Base-by-base conservation (phyloP, 2,113 vertebrate species). In the Anser brachyrhynchus region DNA sequence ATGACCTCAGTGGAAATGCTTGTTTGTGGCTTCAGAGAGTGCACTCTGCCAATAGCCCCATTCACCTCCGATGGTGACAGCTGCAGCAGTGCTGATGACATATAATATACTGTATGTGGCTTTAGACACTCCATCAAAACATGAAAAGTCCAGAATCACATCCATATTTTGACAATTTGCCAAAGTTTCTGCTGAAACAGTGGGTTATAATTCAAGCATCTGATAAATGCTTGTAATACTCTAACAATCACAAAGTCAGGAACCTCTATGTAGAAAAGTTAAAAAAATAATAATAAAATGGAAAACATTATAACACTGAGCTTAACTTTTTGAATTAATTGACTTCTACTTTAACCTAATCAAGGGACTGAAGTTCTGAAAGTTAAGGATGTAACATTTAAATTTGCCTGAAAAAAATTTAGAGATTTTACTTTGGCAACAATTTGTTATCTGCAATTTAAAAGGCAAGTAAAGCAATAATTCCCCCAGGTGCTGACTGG, bases 361-460 rank as follows among this genome's bases (percentile, higher is more conserved):
- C 31, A 87, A 95, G 59, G 43, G 70, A 44, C 5, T 89, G 71
- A 70, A 86, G 39, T 59, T 75, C 35, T 75, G n/a, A 71, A 66
- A 84, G 20, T 85, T 80, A 76, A 94, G 57, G 61, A 59, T 64
- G 43, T 65, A 85, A 41, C 46, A 79, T 65, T 91, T 93, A 58
- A 86, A 94, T 97, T 96, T 94, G 78, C 59, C 90, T 73, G 75
- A 82, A 86, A 93, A 95, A 77, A 10, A 71, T 31, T 9, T 71
- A 84, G 58, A 78, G 35, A 66, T 93, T 96, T 97, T 92, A 73
- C 75, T 96, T 95, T 94, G 95, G 83, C 89, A 95, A 93, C 94
- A 97, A 87, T 96, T 97, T 96, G 96, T 97, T 98, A 97, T 97
- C 92, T 96, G 87, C 72, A 89, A 94, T 96, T 97, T 89, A 93